Conservation (phyloP, 2,113 vertebrate species). For the Oreotragus oreotragus region DNA sequence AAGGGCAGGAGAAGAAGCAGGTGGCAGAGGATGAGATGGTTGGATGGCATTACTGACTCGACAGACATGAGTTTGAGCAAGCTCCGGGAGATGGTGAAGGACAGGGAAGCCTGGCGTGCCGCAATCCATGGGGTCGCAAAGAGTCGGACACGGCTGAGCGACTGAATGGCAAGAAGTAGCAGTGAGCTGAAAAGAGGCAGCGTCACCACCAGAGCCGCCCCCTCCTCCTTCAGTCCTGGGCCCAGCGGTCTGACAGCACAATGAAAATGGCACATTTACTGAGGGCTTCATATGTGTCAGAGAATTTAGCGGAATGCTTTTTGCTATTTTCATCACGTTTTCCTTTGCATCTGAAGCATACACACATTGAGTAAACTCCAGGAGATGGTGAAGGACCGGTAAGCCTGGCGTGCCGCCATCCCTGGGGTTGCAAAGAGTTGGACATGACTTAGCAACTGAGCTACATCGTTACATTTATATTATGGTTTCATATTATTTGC, state of each 20-base stretch:
- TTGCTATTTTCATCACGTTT: neutral
- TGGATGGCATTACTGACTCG: neutral
- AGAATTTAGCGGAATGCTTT: neutral
- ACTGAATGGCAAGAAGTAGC: neutral
- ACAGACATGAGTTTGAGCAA: neutral
- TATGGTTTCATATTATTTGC: neutral
- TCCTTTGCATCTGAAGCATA: neutral
- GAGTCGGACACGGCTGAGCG: accelerated
- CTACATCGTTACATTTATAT: neutral
- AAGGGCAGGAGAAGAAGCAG: neutral
- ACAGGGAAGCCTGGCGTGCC: accelerated
- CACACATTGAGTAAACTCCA: neutral
- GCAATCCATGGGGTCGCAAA: neutral
- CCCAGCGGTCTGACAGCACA: accelerated
- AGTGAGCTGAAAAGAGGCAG: neutral
- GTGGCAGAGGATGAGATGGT: neutral
- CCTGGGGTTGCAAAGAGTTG: neutral
- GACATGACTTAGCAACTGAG: neutral
- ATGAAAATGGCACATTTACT: accelerated
- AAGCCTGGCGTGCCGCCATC: neutral
- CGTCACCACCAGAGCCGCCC: accelerated
- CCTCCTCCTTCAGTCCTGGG: accelerated
- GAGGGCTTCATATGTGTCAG: neutral
- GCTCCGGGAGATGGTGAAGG: neutral
- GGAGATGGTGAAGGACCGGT: neutral